Base-by-base conservation (phyloP, 2,888 invertebrate genomes). In the Hoplodrina blanda region DNA sequence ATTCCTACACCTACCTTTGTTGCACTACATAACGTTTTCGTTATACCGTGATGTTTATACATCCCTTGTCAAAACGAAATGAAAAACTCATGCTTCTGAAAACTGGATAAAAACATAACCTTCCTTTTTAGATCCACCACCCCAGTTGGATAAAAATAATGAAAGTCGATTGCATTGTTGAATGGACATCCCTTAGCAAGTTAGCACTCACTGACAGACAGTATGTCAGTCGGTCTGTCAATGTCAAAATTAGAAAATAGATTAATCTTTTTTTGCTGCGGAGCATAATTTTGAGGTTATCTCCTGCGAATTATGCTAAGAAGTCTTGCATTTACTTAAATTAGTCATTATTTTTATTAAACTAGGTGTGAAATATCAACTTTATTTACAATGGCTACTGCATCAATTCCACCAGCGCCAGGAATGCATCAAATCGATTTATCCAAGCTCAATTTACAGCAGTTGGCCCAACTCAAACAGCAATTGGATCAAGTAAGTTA, bases 391-490 rank as follows among this genome's bases (percentile, higher is more conserved):
- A 97, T 97, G 97, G 96, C 97, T 70, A 95, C 97, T 83, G 96
- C 97, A 87, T 97, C 97, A 50, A 92, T 96, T 75, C 94, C 95
- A 44, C 97, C 97, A 83, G 97, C 97, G 75, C 96, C 97, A 44
- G 97, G 97, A 74, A 96, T 97, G 95, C 97, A 98, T 87, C 97
- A 98, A 94, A 97, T 98, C 79, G 98, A 98, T 94, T 96, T 99
- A 85, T 97, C 97, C 5, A 98, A 98, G 87, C 95, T 99, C 81
- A 98, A 97, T 92, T 93, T 98, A 64, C 97, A 97, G 84, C 98
- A 98, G 93, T 96, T 99, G 89, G 97, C 97, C 81, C 97, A 98
- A 88, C 94, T 99, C 68, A 98, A 98, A 91, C 98, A 98, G 88
- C 98, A 98, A 95, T 95, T 99, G 82, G 98, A 99, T 93, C 98